Conservation (phyloP, 92 coral and sea anemone species). For the Virgularia gustaviana region DNA sequence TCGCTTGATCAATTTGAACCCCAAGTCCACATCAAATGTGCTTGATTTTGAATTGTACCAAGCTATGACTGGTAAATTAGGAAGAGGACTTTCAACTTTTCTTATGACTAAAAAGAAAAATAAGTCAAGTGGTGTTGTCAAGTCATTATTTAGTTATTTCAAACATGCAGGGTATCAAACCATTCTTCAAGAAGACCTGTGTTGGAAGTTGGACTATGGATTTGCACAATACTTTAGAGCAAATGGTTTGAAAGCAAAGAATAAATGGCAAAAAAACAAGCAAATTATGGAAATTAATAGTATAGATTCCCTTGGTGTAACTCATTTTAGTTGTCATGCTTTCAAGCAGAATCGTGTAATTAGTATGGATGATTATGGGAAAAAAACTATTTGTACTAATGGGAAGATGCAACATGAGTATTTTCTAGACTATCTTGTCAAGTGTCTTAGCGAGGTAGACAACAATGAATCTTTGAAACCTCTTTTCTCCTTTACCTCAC, state of each 20-base stretch:
- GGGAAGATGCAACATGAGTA: constrained; percentile 53
- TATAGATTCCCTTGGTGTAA: constrained; percentile 59
- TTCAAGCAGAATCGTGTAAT: constrained; percentile 23
- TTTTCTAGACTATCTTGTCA: constrained; percentile 40
- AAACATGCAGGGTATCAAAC: constrained; percentile 65
- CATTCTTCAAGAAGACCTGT: constrained; percentile 65
- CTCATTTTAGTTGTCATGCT: constrained; percentile 62
- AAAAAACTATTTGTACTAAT: constrained; percentile 45
- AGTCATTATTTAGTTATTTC: constrained; percentile 41
- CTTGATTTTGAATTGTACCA: constrained; percentile 62
- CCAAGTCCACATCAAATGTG: constrained; percentile 44
- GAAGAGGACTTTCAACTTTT: constrained; percentile 43
- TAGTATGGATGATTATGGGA: constrained; percentile 34
- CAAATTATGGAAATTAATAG: constrained; percentile 31
- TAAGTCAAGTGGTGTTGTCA: neutral
- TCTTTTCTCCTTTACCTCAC: constrained; percentile 58
- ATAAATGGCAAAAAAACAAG: constrained; percentile 48
- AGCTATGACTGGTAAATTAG: constrained; percentile 42
- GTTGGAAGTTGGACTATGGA: constrained; percentile 60
- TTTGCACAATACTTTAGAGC: constrained; percentile 40
- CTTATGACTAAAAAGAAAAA: constrained; percentile 36
- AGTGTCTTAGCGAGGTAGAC: constrained; percentile 33
- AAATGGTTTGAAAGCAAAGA: constrained; percentile 13
- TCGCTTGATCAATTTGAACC: constrained; percentile 38
- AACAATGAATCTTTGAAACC: constrained; percentile 37